Base-by-base conservation (phyloP, 2,113 vertebrate species). In the Malurus cyaneus region DNA sequence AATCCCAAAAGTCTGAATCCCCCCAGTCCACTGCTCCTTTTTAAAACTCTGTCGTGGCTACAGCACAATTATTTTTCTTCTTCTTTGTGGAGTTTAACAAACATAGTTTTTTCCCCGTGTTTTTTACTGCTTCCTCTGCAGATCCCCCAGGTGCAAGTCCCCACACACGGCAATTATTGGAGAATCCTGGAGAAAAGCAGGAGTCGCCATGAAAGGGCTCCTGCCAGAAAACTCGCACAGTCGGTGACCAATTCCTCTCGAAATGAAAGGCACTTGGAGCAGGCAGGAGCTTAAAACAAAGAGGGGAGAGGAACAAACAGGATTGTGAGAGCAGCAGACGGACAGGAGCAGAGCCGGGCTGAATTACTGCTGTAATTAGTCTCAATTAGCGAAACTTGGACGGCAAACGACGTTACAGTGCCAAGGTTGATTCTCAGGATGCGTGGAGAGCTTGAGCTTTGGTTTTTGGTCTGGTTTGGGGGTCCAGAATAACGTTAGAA, bases 201-300 rank as follows among this genome's bases (percentile, higher is more conserved):
- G 85, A 93, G 88, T 91, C 89, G 94, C 95, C 91, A 93, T 97
- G 95, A 94, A 97, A 97, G 87, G 96, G 93, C 96, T 97, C 97
- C 97, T 96, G 97, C n/a, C 97, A 97, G 97, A n/a, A 65, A 97
- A 82, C 81, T 50, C 96, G 89, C 97, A 12, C 97, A 97, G 97
- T 96, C 93, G 86, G 97, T 88, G 97, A 83, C 97, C 96, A 96
- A 96, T 97, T 97, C 97, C 96, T 93, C 95, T 91, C 96, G 91
- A 94, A 98, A 97, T 94, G 97, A 98, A 98, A 98, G 96, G 94
- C 94, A 95, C 96, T 97, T 95, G 94, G 72, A 97, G 92, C 96
- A 95, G 95, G 91, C 66, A 97, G 97, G 71, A 84, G 83, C 85
- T 96, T 92, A 61, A 96, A 96, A 93, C 44, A 91, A 95, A 89